Percentiles rank a stretch among this genome's conserved stretches.
Evolutionary conservation across 2,888 invertebrate species (phyloP).

Genomic region (Eumerus sabulonum): DNA sequence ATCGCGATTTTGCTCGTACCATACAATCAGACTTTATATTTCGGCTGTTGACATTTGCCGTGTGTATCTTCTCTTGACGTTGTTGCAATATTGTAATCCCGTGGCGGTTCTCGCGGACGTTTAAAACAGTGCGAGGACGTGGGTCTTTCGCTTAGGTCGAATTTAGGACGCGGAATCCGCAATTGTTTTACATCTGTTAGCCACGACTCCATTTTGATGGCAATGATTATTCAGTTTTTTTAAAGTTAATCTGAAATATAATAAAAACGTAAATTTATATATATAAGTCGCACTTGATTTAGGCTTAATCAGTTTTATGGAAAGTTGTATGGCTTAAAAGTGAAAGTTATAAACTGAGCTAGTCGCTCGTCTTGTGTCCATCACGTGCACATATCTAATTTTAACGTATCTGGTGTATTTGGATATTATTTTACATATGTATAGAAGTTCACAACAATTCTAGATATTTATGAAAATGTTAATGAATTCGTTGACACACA

Average conservation of each 20-base stretch:
- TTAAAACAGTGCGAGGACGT: slow-evolving; percentile 71
- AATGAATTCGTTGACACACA: no score
- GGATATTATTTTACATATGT: no score
- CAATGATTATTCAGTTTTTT: slow-evolving; percentile 1
- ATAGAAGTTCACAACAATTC: no score
- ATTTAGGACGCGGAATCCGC: slow-evolving; percentile 91
- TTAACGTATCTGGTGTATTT: no score
- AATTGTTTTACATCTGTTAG: slow-evolving; percentile 90
- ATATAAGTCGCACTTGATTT: neutral
- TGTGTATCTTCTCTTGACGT: slow-evolving; percentile 66
- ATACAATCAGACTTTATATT: slow-evolving; percentile 81
- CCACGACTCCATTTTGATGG: slow-evolving; percentile 88
- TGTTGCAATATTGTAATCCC: slow-evolving; percentile 86
- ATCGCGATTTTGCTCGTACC: no score
- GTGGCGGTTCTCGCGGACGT: slow-evolving; percentile 86
- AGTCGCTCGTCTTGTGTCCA: no score
- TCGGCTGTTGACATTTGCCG: slow-evolving; percentile 71
- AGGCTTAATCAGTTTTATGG: slow-evolving; percentile 15
- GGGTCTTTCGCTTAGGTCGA: slow-evolving; percentile 80
- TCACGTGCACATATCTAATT: no score
- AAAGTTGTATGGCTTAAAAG: slow-evolving; percentile 57
- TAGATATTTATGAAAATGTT: no score
- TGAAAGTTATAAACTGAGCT: slow-evolving; percentile 47
- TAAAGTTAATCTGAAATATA: slow-evolving; percentile 3
- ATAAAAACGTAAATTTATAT: slow-evolving; percentile 6